Percentiles rank a stretch among this genome's conserved stretches.
phyloP scores from a whole-genome alignment of 92 coral and sea anemone species.

The Phymanthus crucifer region DNA sequence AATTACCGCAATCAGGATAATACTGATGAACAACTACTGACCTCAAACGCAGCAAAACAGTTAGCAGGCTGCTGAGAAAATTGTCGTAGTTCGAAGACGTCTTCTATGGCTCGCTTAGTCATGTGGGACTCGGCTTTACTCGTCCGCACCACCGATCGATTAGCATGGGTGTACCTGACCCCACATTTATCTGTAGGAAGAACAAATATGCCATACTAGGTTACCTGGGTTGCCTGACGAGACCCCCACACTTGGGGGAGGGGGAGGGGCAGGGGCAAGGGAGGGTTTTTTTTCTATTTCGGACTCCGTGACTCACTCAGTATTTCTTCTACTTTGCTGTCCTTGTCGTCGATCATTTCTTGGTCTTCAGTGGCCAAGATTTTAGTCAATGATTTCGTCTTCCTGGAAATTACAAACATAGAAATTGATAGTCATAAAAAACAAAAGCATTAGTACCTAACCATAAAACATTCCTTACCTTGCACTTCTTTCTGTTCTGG shows the following conservation, averaged over 20 bases:
- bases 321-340: slow-evolving; percentile 38
- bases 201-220: no score
- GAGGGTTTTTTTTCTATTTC: slow-evolving; percentile 64
- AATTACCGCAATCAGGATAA: not conserved
- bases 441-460: no score
- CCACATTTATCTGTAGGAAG: slow-evolving; percentile 81
- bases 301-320: slow-evolving; percentile 24
- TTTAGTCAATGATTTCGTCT: not conserved
- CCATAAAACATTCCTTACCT: not conserved
- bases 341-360: slow-evolving; percentile 19
- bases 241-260: not conserved
- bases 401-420: not conserved
- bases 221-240: no score
- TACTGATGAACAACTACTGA: not conserved
- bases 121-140: slow-evolving; percentile 94
- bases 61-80: slow-evolving; percentile 99
- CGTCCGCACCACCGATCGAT: slow-evolving; percentile 72
- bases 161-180: slow-evolving; percentile 84
- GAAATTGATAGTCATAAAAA: not conserved
- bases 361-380: slow-evolving; percentile 12
- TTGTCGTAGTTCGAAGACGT: slow-evolving; percentile 87
- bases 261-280: not conserved
- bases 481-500: not conserved
- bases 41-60: slow-evolving; percentile 88
- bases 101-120: slow-evolving; percentile 91